Evolutionary conservation across 2,797 vertebrate genomes (phyloP), one percentile per base, ranked within the genome.

Genomic region (Phoxinus dragarum): DNA sequence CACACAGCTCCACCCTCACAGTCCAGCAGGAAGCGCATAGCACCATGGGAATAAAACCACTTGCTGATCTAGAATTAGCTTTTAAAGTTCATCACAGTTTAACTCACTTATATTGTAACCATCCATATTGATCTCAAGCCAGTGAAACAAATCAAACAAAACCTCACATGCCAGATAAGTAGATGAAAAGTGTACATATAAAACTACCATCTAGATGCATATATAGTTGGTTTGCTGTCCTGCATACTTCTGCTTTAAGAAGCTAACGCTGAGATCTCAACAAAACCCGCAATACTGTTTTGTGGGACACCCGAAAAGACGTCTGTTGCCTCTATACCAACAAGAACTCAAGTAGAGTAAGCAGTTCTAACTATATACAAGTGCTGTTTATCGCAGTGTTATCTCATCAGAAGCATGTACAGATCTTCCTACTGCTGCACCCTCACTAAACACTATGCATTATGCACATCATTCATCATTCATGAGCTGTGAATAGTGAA

Each of bases 401-500:
- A 76, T 84, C 61, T 67, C 59, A 84, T 66, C 82, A 76, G 44
- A 76, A 76, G 17, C 82, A 84, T 56, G 61, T 69, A 69, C 47
- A 69, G 56, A 76, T 59, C 82, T 44, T 69, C 64, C 73, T 84
- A 9, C 31, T 16, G 61, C 82, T 78, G 64, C 38, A 31, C 44
- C 61, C 61, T 80, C 61, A 12, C 79, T 79, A 78, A 86, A 85
- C 82, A 79, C 85, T 38, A 61, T 81, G 73, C 81, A 81, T 84
- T 81, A 78, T 86, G 87, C 87, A 88, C 56, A 77, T 11, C 27
- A 64, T 88, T 52, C 67, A 88, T 84, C 80, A 86, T 88, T 88
- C 73, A 88, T 81, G 85, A 86, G 83, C 73, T 81, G 73, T 79
- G 82, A 86, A 84, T 86, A 86, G 79, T 71, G 84, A 54, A 79